A percentile compares a stretch with the other conserved stretches of the same genome.
Evolutionary conservation across 2,888 invertebrate species (phyloP).

Genomic region (Tetragnatha montana): DNA sequence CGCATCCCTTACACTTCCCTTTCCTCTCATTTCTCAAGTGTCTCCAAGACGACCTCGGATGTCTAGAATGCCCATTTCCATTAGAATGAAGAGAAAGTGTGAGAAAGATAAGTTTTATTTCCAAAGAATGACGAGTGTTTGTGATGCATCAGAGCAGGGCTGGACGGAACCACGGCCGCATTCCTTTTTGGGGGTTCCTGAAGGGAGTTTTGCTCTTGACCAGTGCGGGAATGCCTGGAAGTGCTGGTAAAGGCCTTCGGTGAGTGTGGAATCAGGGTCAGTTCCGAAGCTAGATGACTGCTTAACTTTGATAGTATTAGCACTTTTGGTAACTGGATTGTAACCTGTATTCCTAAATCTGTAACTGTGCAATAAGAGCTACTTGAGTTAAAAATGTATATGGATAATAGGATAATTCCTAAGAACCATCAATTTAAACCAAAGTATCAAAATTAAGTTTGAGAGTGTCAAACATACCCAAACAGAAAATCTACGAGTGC

Average conservation of each 20-base stretch:
- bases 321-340: too few species aligned
- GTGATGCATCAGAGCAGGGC: background rate
- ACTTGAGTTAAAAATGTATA: too few species aligned
- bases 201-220: background rate
- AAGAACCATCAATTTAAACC: too few species aligned
- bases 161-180: background rate
- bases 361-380: too few species aligned
- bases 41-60: background rate
- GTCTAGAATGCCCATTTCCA: background rate
- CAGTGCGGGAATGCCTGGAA: background rate
- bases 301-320: too few species aligned
- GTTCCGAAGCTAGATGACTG: too few species aligned
- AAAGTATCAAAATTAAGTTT: too few species aligned
- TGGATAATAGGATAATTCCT: too few species aligned
- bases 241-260: background rate
- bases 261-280: too few species aligned
- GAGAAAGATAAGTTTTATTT: background rate
- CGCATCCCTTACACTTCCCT: background rate
- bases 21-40: background rate
- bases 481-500: too few species aligned
- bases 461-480: too few species aligned
- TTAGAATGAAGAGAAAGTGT: background rate
- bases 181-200: background rate
- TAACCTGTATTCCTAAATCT: too few species aligned
- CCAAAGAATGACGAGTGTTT: background rate